Percentiles rank a stretch among this genome's conserved stretches.
Conservation (phyloP, 2,888 invertebrate species). For the Formica aserva region DNA sequence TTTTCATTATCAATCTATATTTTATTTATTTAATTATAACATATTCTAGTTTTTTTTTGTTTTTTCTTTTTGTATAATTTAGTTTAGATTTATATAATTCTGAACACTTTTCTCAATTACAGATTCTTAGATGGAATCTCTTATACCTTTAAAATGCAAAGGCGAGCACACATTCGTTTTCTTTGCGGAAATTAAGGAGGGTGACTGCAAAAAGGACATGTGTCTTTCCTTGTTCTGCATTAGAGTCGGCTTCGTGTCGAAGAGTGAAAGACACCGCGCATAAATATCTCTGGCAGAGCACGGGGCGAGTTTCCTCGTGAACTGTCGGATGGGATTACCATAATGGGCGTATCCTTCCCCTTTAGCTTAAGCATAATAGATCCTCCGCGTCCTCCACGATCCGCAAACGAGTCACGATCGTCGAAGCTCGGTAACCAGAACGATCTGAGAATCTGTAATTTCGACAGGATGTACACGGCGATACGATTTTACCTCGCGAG, state of each 20-base stretch:
- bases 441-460: conserved; percentile 64
- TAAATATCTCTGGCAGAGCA: conserved; percentile 59
- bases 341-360: conserved; percentile 70
- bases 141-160: conserved; percentile 28
- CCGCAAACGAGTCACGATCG: conserved; percentile 65
- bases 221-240: conserved; percentile 47
- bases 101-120: conserved; percentile 9
- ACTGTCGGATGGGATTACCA: conserved; percentile 69
- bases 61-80: not conserved
- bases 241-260: conserved; percentile 42
- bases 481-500: conserved; percentile 46
- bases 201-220: conserved; percentile 29
- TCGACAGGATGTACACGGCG: conserved; percentile 38
- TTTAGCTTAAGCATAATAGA: conserved; percentile 75
- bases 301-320: conserved; percentile 49
- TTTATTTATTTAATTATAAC: not conserved
- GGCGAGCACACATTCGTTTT: conserved; percentile 24
- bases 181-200: conserved; percentile 37
- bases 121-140: not conserved
- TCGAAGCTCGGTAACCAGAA: conserved; percentile 52
- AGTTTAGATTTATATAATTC: not conserved
- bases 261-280: conserved; percentile 56
- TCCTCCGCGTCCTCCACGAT: conserved; percentile 61
- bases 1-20: not conserved
- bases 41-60: not conserved